Conservation (phyloP, 2,888 invertebrate species). For the Drosophila borealis region DNA sequence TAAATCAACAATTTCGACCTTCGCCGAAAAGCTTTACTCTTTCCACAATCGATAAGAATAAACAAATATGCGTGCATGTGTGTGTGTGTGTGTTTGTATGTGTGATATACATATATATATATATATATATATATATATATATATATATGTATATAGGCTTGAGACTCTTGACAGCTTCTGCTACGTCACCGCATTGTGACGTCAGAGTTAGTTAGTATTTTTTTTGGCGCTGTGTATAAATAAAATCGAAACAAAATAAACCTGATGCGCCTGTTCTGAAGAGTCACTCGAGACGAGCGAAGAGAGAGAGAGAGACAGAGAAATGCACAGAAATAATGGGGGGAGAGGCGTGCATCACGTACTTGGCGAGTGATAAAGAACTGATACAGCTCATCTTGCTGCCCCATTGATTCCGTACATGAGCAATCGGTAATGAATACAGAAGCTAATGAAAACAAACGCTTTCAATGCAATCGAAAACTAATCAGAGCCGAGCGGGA, state of each 20-base stretch:
- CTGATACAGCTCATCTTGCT: conserved; percentile 33
- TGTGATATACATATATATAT: not conserved
- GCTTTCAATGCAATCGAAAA: conserved; percentile 23
- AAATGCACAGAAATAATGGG: not conserved
- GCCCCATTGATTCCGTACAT: conserved; percentile 25
- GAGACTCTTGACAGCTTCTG: conserved; percentile 7
- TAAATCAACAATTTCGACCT: conserved; percentile 52
- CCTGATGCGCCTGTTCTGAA: conserved; percentile 34
- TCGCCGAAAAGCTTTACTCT: conserved; percentile 26
- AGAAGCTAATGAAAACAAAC: conserved; percentile 15
- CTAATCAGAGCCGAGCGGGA: conserved; percentile 26
- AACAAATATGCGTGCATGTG: not conserved
- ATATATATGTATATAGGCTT: not conserved
- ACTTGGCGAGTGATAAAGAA: conserved; percentile 31
- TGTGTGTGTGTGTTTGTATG: not conserved
- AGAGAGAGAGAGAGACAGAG: not conserved
- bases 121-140: not conserved
- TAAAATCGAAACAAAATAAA: conserved; percentile 34
- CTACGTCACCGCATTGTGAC: conserved; percentile 42
- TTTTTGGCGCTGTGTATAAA: conserved; percentile 28
- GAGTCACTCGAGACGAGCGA: conserved; percentile 1
- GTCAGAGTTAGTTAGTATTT: conserved; percentile 29
- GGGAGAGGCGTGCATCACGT: conserved; percentile 35
- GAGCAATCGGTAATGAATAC: conserved; percentile 22
- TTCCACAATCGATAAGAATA: conserved; percentile 39